Evolutionary conservation across 2,888 invertebrate species (phyloP), one percentile per base, ranked within the genome.

Genomic region (Drosophila leonis): DNA sequence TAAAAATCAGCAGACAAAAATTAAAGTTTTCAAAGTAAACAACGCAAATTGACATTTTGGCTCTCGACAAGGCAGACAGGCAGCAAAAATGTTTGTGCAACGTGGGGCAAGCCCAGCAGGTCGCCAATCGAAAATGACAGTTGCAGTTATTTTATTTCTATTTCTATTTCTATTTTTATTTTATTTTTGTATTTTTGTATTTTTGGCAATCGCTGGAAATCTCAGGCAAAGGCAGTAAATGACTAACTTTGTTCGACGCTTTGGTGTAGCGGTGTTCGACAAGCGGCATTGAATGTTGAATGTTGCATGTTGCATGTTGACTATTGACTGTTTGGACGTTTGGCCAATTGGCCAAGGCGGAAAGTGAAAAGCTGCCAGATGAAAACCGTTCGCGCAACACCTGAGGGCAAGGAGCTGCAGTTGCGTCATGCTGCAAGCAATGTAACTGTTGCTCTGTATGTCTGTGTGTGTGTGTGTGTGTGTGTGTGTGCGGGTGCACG

Each of bases 61-160:
- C 83, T 75, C 83, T 78, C 74, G 81, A 89, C 72, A 79, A 59
- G 54, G 62, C 63, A 75, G 80, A 82, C 72, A 77, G 69, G 48
- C 52, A 37, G 59, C 48, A 75, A 72, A 74, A 74, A 80, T 80
- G 71, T 72, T 79, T 78, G 68, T 74, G 75, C 76, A 77, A 59
- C 67, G 61, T 63, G 79, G 78, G 76, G 85, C 88, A 85, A 88
- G 90, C 86, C 86, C 86, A 86, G 86, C 90, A 86, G 86, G 86
- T 86, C 88, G 87, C 83, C 85, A 80, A 83, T 87, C 78, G 78
- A 84, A 90, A 91, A 87, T 90, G 88, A 90, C 90, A 90, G 89
- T 85, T 90, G 90, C 84, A 89, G 90, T 81, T 87, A 79, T 87
- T 83, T 82, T 76, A 68, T 27, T 59, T 57, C 33, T 63, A 46